Evolutionary conservation across 1,140 invertebrate species (phyloP).

Genomic region (Whitmania pigra): DNA sequence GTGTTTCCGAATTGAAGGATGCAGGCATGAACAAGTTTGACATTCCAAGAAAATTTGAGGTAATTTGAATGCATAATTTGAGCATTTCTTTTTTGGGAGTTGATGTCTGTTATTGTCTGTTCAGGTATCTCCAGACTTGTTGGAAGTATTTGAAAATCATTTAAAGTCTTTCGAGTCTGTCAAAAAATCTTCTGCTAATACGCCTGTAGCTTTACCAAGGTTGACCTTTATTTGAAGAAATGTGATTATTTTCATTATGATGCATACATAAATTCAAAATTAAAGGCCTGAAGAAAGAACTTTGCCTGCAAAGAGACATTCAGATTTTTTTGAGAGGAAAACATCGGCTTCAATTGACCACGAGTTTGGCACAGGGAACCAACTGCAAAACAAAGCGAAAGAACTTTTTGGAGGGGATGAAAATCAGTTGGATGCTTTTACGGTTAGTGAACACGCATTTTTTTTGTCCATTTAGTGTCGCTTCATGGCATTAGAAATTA

Average conservation of each 20-base stretch:
- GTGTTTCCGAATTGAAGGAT: background rate
- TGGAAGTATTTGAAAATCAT: background rate
- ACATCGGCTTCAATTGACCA: background rate
- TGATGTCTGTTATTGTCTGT: too few relatives aligned
- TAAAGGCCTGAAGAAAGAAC: background rate
- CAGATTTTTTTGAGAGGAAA: background rate
- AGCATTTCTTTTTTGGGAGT: too few relatives aligned
- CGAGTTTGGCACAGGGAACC: too few relatives aligned
- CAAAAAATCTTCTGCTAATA: background rate
- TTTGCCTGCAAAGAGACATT: background rate
- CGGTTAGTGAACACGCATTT: too few relatives aligned
- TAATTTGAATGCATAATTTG: background rate
- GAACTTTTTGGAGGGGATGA: too few relatives aligned
- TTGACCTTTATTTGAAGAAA: background rate
- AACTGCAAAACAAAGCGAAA: too few relatives aligned
- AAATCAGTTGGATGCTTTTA: too few relatives aligned
- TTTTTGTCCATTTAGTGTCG: too few relatives aligned
- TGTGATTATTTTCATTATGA: background rate
- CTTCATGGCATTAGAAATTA: too few relatives aligned
- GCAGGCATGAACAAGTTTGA: background rate
- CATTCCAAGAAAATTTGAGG: background rate
- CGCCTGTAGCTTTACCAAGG: background rate
- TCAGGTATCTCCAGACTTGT: slow-evolving; percentile 1
- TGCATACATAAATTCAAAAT: background rate
- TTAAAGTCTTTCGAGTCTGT: background rate